These are phyloP conservation scores for Pluvialis apricaria DNA, from an alignment of 2,113 vertebrate genomes.

Conservation along the genomic window DNA sequence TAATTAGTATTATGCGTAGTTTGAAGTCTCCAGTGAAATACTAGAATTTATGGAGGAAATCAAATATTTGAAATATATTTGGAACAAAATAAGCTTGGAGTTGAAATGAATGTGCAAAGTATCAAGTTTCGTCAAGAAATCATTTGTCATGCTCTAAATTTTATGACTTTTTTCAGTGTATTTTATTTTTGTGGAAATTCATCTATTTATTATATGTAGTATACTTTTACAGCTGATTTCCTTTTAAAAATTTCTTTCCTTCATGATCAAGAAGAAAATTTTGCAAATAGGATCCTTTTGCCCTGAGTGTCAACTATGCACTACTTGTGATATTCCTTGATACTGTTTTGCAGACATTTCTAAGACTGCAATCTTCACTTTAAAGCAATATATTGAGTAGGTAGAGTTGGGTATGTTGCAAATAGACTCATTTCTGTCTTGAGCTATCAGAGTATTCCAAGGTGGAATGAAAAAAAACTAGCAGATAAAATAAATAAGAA, in stretches of 20 bases:
- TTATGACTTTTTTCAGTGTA: neutral
- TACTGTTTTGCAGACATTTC: neutral
- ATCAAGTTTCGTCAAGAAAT: neutral
- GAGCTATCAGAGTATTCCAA: neutral
- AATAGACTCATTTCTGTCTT: neutral
- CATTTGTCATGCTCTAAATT: neutral
- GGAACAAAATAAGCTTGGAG: neutral
- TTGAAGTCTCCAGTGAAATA: neutral
- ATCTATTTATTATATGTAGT: neutral
- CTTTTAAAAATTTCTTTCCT: neutral
- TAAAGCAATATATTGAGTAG: neutral
- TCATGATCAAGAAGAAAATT: neutral
- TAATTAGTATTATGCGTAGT: neutral
- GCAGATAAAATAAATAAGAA: neutral
- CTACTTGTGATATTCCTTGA: accelerated
- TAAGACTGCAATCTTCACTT: neutral
- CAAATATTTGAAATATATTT: neutral
- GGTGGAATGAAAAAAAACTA: neutral
- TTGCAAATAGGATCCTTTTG: neutral
- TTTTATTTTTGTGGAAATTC: neutral
- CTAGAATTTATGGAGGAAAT: neutral
- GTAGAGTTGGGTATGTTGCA: neutral
- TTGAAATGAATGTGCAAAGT: neutral
- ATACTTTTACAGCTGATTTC: neutral
- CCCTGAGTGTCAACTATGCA: neutral